phyloP scores from a whole-genome alignment of 2,797 vertebrate species.

The Sitta carolinensis region DNA sequence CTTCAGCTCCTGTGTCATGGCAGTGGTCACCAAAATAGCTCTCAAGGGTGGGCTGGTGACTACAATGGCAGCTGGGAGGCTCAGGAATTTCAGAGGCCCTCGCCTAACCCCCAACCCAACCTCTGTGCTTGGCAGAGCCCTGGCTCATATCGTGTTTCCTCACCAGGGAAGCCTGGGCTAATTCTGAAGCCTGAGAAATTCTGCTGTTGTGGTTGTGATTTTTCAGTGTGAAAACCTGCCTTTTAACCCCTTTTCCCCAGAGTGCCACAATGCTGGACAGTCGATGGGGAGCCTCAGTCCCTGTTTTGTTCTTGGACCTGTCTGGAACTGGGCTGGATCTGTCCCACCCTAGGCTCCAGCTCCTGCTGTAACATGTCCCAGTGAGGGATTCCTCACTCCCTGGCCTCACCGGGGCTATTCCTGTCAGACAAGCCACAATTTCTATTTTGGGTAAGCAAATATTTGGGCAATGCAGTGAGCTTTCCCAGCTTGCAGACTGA shows the following conservation, averaged over 20 bases:
- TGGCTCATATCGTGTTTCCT: background rate
- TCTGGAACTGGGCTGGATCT: background rate
- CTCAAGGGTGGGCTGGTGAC: background rate
- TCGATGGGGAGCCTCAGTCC: background rate
- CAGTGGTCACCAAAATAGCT: slow-evolving; percentile 59
- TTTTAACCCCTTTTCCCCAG: background rate
- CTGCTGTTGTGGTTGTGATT: background rate
- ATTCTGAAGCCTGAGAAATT: background rate
- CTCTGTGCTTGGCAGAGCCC: background rate
- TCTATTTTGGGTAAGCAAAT: slow-evolving; percentile 17
- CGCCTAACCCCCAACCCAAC: background rate
- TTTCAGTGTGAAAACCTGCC: background rate
- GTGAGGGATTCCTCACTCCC: background rate
- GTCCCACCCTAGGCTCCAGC: background rate
- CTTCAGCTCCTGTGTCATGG: slow-evolving; percentile 59
- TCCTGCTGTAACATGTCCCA: background rate
- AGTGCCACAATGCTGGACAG: background rate
- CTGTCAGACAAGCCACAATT: background rate
- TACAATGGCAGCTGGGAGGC: slow-evolving; percentile 58
- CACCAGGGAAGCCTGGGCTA: background rate
- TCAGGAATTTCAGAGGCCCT: slow-evolving; percentile 39
- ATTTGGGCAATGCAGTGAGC: background rate
- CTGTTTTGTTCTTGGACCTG: accelerated
- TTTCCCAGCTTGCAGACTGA: background rate
- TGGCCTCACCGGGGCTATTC: background rate